phyloP scores from a whole-genome alignment of 92 coral and sea anemone genomes.

The Bergia sp. region DNA sequence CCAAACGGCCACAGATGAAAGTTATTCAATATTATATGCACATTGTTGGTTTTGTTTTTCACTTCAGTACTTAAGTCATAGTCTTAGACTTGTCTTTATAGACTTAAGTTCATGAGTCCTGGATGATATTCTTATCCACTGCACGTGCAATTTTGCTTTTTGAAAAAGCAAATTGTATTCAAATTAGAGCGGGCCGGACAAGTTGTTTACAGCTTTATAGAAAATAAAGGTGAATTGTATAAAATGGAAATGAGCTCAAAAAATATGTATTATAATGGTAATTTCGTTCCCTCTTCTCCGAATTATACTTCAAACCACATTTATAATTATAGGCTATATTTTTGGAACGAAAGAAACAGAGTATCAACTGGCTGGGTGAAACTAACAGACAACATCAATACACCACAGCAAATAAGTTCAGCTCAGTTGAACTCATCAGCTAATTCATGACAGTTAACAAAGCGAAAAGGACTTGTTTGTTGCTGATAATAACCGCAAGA shows the following conservation, averaged over 20 bases:
- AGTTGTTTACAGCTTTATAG: not conserved
- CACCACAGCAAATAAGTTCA: too few relatives aligned
- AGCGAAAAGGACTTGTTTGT: not conserved
- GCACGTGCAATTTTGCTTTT: not conserved
- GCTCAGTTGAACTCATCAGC: too few relatives aligned
- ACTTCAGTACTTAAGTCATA: not conserved
- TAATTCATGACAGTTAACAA: not conserved
- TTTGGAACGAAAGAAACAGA: not conserved
- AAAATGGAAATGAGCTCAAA: slow-evolving; percentile 1
- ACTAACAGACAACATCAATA: not conserved
- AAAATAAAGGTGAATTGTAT: not conserved
- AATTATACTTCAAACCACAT: not conserved
- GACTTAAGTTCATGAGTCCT: too few relatives aligned
- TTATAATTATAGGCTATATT: too few relatives aligned
- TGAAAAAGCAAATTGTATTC: not conserved
- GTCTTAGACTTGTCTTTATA: not conserved
- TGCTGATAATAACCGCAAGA: not conserved
- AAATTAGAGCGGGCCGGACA: not conserved
- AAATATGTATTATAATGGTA: not conserved
- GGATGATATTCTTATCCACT: not conserved
- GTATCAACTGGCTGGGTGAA: not conserved
- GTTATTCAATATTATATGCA: not conserved
- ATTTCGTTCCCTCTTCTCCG: not conserved
- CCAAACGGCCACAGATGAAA: not conserved
- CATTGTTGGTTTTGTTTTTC: not conserved